Base-by-base conservation (phyloP, 2,888 invertebrate species). In the Carabus problematicus region DNA sequence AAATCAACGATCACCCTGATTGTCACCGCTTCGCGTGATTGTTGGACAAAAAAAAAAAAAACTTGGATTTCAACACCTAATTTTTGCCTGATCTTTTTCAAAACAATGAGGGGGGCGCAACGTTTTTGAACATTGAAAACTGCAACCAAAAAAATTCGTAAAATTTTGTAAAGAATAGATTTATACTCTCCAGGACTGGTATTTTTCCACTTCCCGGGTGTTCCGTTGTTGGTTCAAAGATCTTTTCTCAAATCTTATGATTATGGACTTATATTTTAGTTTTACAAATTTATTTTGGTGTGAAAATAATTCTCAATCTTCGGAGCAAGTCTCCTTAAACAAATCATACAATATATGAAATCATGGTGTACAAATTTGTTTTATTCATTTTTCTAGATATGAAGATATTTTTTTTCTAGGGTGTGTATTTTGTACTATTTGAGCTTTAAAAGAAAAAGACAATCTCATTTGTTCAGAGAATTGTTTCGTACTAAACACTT, bases 1-100 rank as follows among this genome's bases (percentile, higher is more conserved):
- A 79, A 81, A 81, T 75, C 79, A 76, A 76, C 77, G 75, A 72
- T 73, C 72, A 72, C 73, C 72, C 71, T n/a, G 70, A 73, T 70
- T 72, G 72, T 73, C 73, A 75, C 73, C 74, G 72, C 72, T 72
- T 72, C 72, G 72, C 49, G 70, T 72, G 62, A 72, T 71, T 73
- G 77, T 78, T 77, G 79, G 78, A 75, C 77, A 75, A 77, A 80
- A 79, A 78, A 77, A 75, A 77, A 80, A 79, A 78, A 77, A 80
- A 79, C 67, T 75, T 76, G 74, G 76, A 79, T 79, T 79, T 79
- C 77, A 81, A 81, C 80, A 79, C 77, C 79, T 80, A 80, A 80
- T 79, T 79, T 78, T 62, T 69, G 69, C 69, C 62, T 69, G 69
- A 69, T 62, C 69, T 69, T 69, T 61, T 62, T 54, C 55, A 56